A percentile compares a stretch with the other conserved stretches of the same genome.
Evolutionary conservation across 2,113 vertebrate genomes (phyloP).

Genomic region (Lonchura striata): DNA sequence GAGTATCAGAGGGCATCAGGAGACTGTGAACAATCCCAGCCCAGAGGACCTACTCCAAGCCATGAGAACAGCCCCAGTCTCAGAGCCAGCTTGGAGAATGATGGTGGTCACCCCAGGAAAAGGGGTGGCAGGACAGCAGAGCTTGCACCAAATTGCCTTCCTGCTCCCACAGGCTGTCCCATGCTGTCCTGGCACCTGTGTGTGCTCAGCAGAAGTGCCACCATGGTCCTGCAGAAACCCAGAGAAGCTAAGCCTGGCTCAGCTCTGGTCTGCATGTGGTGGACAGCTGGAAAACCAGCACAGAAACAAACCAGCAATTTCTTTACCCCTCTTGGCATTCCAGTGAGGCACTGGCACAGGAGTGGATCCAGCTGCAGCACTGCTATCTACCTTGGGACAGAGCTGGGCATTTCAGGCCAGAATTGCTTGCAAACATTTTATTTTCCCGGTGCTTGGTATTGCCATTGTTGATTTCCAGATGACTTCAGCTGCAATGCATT

Average conservation of each 20-base stretch:
- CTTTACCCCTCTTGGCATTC: neutral
- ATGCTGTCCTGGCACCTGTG: rapidly evolving
- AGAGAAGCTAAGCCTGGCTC: neutral
- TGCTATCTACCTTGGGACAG: neutral
- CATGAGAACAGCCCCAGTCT: neutral
- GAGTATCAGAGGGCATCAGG: neutral
- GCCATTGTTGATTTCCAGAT: neutral
- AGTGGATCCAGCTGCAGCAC: neutral
- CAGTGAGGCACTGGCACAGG: neutral
- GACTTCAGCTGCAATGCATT: neutral
- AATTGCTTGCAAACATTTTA: neutral
- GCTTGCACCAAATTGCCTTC: neutral
- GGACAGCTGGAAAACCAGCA: neutral
- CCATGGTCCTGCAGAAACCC: neutral
- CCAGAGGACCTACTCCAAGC: neutral
- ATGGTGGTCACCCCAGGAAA: neutral
- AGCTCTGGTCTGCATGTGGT: neutral
- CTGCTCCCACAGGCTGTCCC: neutral
- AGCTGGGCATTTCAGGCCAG: neutral
- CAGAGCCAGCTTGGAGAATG: neutral
- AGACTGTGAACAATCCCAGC: neutral
- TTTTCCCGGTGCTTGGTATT: neutral
- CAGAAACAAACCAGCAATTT: neutral
- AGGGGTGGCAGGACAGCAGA: neutral
- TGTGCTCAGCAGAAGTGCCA: neutral